Conservation (phyloP, 2,797 vertebrate genomes). For the Sardinella longiceps region DNA sequence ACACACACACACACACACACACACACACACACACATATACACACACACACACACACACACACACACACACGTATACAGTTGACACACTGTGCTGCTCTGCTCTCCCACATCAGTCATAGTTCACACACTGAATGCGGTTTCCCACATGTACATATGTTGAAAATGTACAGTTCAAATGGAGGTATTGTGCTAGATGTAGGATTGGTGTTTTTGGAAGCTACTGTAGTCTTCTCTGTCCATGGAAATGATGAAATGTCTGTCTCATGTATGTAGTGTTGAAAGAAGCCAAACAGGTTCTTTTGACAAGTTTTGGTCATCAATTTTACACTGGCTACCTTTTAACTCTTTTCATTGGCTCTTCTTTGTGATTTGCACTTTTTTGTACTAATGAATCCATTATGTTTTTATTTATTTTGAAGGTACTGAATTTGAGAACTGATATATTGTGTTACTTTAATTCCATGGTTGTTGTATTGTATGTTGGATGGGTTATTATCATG, state of each 20-base stretch:
- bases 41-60: too few species aligned
- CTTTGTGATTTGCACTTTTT: conserved; percentile 23
- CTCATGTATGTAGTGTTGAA: background rate
- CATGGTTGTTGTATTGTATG: conserved; percentile 29
- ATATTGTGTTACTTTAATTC: conserved; percentile 10
- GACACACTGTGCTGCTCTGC: background rate
- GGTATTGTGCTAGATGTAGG: background rate
- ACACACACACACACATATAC: too few species aligned
- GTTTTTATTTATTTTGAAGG: conserved; percentile 36
- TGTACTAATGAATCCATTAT: conserved; percentile 51
- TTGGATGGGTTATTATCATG: conserved; percentile 63
- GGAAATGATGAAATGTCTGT: background rate
- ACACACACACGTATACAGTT: too few species aligned
- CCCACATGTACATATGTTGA: background rate
- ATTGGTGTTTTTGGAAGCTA: background rate
- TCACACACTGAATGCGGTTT: background rate
- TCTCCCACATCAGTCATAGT: too few species aligned
- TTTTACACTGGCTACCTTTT: conserved; percentile 3
- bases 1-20: too few species aligned
- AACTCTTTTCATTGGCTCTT: conserved; percentile 1
- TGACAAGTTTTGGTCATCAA: conserved; percentile 4
- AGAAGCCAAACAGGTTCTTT: background rate
- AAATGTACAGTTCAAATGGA: background rate
- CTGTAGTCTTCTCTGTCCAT: background rate
- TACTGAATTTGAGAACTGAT: background rate